Evolutionary conservation across 2,888 invertebrate genomes (phyloP), one percentile per base, ranked within the genome.

Genomic region (Eucera pruinosa): DNA sequence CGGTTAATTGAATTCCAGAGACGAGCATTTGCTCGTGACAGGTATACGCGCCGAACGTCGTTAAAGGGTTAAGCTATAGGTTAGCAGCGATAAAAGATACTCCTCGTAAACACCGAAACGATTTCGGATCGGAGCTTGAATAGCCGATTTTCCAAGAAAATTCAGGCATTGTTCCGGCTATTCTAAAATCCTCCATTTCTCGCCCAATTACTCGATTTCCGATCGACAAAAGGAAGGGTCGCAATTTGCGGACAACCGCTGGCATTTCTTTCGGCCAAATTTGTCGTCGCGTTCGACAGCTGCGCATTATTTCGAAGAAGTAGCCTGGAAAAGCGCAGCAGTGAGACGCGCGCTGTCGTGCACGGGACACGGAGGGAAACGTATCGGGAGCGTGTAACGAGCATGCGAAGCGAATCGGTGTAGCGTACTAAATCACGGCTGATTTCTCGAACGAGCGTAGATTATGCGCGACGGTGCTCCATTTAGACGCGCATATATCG

Each of bases 381-480:
- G 23, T 43, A 45, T 18, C 9, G 43, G 9, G 9, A 45, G 43
- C 43, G 57, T 58, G 45, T 27, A 58, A 43, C 43, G 41, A 27
- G 58, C 64, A n/a, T n/a, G n/a, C 5, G 41, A 57, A 57, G 67
- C 30, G 45, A 36, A 65, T 66, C 71, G 48, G 48, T 20, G 15
- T 13, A n/a, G 33, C 30, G 62, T 20, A 45, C n/a, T 68, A 64
- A 73, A 73, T 73, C 61, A 76, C 72, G 50, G 11, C 45, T 61
- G 76, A 72, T 73, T 72, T 66, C 66, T 76, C 36, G 61, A 61
- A 67, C 66, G 62, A 60, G 45, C 54, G 61, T 47, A 73, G 77
- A 71, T 73, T 77, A 73, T 66, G 72, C 73, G 62, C 62, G 43
- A 47, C 70, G 65, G 65, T 75, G 77, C 67, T 64, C 73, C 67